A percentile compares a stretch with the other conserved stretches of the same genome.
phyloP scores from a whole-genome alignment of 2,888 invertebrate genomes.

The Osmoderma eremita region DNA sequence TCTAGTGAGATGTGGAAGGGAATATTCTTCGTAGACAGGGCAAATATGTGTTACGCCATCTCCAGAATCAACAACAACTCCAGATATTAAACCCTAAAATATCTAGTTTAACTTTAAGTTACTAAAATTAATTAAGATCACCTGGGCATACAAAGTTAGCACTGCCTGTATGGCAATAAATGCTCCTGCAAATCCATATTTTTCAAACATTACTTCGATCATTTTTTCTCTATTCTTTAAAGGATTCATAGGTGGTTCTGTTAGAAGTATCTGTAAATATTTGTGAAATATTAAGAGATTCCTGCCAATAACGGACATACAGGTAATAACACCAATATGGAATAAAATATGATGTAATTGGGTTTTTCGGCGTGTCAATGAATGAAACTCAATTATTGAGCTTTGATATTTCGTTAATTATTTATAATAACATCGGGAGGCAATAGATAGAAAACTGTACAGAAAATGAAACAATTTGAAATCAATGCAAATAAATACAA shows the following conservation, averaged over 20 bases:
- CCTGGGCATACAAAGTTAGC: conserved; percentile 92
- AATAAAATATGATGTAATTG: too few species aligned
- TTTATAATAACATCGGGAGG: too few species aligned
- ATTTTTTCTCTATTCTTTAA: conserved; percentile 96
- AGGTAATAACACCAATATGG: too few species aligned
- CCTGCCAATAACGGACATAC: too few species aligned
- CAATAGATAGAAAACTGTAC: too few species aligned
- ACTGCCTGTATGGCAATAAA: conserved; percentile 98
- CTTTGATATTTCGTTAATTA: too few species aligned
- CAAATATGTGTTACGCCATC: conserved; percentile 99
- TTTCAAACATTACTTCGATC: conserved; percentile 99
- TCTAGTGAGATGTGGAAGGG: conserved; percentile 93
- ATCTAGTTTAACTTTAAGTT: conserved; percentile 9
- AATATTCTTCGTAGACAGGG: conserved; percentile 97
- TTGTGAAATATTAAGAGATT: background rate
- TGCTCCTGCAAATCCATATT: conserved; percentile 92
- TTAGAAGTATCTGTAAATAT: conserved; percentile 77
- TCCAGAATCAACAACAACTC: conserved; percentile 98
- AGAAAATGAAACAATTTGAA: too few species aligned
- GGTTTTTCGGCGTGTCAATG: too few species aligned
- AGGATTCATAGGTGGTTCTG: conserved; percentile 99
- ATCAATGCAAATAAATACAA: too few species aligned
- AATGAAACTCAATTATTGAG: background rate
- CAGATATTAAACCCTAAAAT: conserved; percentile 85
- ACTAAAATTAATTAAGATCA: conserved; percentile 44